Conservation (phyloP, 2,888 invertebrate species). For the Tenthredo distinguenda region DNA sequence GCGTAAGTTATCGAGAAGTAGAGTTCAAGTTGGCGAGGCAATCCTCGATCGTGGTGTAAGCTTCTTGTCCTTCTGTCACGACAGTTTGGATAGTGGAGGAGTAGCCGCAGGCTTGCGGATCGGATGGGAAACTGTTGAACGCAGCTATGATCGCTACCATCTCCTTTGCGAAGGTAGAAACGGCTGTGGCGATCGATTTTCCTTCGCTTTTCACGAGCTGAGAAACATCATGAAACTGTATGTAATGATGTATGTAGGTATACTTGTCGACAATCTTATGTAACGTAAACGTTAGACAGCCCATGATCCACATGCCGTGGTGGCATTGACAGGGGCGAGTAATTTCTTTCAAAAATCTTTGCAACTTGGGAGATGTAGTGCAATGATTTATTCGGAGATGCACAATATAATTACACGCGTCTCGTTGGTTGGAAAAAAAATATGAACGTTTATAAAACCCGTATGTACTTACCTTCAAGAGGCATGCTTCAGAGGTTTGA, state of each 20-base stretch:
- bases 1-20: background rate
- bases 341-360: background rate
- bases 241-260: background rate
- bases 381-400: background rate
- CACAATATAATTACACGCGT: background rate
- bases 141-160: no score
- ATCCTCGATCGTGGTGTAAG: background rate
- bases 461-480: background rate
- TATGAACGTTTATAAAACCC: background rate
- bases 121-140: accelerated
- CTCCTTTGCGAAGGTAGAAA: no score
- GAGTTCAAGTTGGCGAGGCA: background rate
- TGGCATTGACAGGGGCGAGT: background rate
- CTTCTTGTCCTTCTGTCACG: no score
- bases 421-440: background rate
- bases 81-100: background rate
- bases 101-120: background rate
- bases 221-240: background rate
- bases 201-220: background rate
- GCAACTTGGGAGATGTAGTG: background rate
- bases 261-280: background rate
- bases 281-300: background rate
- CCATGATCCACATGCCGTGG: background rate
- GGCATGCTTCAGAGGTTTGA: background rate
- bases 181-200: no score